Evolutionary conservation across 2,888 invertebrate genomes (phyloP).

Genomic region (Conistra vaccinii): DNA sequence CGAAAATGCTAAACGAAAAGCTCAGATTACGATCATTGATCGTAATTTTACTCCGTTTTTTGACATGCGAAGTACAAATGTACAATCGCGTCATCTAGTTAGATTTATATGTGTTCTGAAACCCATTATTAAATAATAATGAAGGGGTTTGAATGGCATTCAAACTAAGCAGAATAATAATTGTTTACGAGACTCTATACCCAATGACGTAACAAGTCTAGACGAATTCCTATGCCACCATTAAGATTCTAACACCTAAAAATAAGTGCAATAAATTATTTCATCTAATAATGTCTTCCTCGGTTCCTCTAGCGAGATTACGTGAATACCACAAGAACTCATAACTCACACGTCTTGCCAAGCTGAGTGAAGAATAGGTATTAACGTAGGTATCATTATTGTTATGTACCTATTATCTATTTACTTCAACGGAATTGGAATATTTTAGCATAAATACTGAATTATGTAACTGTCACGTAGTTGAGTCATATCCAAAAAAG

Average conservation of each 20-base stretch:
- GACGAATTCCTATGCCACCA: slow-evolving; percentile 31
- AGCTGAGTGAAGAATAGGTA: neutral
- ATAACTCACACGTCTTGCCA: slow-evolving; percentile 46
- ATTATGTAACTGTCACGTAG: neutral
- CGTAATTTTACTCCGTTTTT: no score
- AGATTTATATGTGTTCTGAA: no score
- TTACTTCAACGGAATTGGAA: slow-evolving; percentile 2
- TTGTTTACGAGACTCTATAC: neutral
- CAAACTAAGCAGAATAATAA: slow-evolving; percentile 8
- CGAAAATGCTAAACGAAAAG: no score
- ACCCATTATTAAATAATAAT: neutral
- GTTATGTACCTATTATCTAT: neutral
- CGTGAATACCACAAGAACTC: slow-evolving; percentile 30
- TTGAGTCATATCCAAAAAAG: no score
- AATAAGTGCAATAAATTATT: slow-evolving; percentile 56
- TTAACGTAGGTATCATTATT: slow-evolving; percentile 13
- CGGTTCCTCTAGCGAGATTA: slow-evolving; percentile 25
- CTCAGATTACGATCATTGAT: no score
- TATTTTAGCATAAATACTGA: slow-evolving; percentile 24
- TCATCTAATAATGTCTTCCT: slow-evolving; percentile 42
- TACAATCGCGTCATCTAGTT: no score
- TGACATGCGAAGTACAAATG: no score
- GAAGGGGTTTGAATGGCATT: neutral
- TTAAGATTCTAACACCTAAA: slow-evolving; percentile 36
- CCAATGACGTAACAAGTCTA: slow-evolving; percentile 24